Evolutionary conservation across 2,888 invertebrate genomes (phyloP).

Genomic region (Cheilosia urbana): DNA sequence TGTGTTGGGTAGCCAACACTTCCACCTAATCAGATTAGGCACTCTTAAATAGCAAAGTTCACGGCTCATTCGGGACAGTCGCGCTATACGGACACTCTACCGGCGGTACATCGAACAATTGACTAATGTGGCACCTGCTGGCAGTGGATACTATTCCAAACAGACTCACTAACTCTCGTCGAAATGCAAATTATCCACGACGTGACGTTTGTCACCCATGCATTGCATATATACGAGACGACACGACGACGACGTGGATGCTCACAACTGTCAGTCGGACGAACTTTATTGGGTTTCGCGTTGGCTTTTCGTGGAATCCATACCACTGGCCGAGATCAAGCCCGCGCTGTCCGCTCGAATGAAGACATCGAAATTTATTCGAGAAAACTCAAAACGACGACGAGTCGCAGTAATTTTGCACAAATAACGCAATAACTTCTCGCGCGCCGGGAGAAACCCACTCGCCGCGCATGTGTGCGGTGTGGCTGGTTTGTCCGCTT

Average conservation of each 20-base stretch:
- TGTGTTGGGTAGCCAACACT: not conserved
- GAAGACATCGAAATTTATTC: constrained; percentile 75
- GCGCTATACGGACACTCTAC: constrained; percentile 19
- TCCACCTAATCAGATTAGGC: constrained; percentile 59
- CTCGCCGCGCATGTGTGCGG: constrained; percentile 6
- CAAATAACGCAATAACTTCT: constrained; percentile 72
- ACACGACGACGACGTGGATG: constrained; percentile 36
- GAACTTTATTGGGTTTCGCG: constrained; percentile 66
- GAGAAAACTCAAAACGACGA: constrained; percentile 67
- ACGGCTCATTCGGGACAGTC: constrained; percentile 65
- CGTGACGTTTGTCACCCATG: constrained; percentile 70
- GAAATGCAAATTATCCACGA: constrained; percentile 66
- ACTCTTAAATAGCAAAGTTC: constrained; percentile 63
- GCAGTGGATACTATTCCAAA: constrained; percentile 17
- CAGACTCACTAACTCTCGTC: constrained; percentile 54
- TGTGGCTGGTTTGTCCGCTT: constrained; percentile 43
- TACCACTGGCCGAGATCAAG: constrained; percentile 20
- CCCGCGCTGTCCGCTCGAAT: constrained; percentile 35
- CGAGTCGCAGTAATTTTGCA: constrained; percentile 67
- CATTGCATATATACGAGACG: not conserved
- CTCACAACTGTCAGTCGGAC: constrained; percentile 72
- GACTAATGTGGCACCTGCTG: constrained; percentile 70
- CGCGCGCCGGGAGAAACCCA: constrained; percentile 28
- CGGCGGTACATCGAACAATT: constrained; percentile 20
- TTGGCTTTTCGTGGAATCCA: constrained; percentile 63